Evolutionary conservation across 2,888 invertebrate genomes (phyloP), one percentile per base, ranked within the genome.

Genomic region (Nomada lathburiana): DNA sequence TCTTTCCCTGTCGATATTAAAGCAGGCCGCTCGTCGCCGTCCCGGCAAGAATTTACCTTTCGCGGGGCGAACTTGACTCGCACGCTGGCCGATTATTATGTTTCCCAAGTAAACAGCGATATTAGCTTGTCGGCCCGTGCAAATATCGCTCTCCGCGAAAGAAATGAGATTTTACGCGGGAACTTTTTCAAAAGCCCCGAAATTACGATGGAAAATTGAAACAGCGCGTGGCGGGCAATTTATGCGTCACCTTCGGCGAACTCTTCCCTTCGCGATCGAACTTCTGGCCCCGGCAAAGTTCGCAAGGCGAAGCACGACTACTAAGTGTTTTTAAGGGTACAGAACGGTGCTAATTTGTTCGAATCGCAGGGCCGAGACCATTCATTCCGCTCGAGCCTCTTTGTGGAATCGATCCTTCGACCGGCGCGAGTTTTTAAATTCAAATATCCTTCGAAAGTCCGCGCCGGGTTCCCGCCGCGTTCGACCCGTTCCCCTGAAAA

Each of bases 41-140:
- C 13, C 23, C 20, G 20, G 29, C 55, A 72, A 62, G 80, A 80
- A 79, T 73, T 67, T 29, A 44, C 60, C 62, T 63, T 68, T 55
- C 26, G 16, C 11, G 18, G 18, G 20, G 55, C 53, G 42, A 76
- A 76, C 60, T 81, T 81, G 57, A 55, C 81, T 50, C 53, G 81
- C 81, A 81, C 76, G 76, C 65, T 62, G 76, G 55, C 76, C 76
- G 82, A 82, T 82, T 82, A 82, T 82, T 82, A 81, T 82, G 82
- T 82, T 82, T 82, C 69, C 82, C 82, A 72, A 72, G 82, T 77
- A 82, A 83, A 83, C 82, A 82, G 82, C 63, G 77, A 83, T 83
- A 83, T 83, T 83, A 82, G 77, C 82, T 83, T 82, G 82, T 83
- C 82, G 82, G 76, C 81, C 71, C 67, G 72, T 68, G 82, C 82